These are phyloP conservation scores for Sebastes ruberrimus DNA, from an alignment of 2,797 vertebrate species.

Conservation along the genomic window DNA sequence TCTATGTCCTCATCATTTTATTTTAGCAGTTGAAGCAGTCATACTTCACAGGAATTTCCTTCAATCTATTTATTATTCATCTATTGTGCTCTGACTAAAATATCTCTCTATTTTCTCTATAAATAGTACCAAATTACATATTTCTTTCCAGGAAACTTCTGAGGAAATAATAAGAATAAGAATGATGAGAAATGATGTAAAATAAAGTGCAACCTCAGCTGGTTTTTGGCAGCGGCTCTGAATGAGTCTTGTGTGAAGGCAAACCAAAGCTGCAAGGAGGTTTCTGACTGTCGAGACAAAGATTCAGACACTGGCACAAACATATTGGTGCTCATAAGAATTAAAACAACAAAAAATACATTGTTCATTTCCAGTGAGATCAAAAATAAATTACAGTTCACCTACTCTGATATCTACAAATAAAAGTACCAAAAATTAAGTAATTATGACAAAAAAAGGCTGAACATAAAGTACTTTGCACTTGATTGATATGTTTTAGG, in stretches of 20 bases:
- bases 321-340: background rate
- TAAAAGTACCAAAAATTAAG: slow-evolving; percentile 33
- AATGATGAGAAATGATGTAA: background rate
- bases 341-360: slow-evolving; percentile 14
- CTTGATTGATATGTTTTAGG: slow-evolving; percentile 39
- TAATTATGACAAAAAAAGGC: slow-evolving; percentile 1
- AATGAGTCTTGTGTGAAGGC: background rate
- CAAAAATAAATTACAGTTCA: slow-evolving; percentile 68
- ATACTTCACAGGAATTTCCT: background rate
- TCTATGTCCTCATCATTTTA: background rate
- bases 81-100: slow-evolving; percentile 16
- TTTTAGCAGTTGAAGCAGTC: background rate
- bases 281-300: background rate
- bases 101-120: background rate
- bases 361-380: slow-evolving; percentile 28
- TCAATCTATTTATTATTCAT: background rate
- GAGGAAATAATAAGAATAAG: background rate
- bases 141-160: background rate
- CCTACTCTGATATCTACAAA: slow-evolving; percentile 16
- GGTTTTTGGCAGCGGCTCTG: background rate
- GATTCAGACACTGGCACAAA: background rate
- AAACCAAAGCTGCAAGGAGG: background rate
- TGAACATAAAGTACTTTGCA: slow-evolving; percentile 18
- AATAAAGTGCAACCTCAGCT: slow-evolving; percentile 18
- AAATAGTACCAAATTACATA: background rate